These are phyloP conservation scores for Emberiza fucata DNA, from an alignment of 2,113 vertebrate species.

Conservation along the genomic window DNA sequence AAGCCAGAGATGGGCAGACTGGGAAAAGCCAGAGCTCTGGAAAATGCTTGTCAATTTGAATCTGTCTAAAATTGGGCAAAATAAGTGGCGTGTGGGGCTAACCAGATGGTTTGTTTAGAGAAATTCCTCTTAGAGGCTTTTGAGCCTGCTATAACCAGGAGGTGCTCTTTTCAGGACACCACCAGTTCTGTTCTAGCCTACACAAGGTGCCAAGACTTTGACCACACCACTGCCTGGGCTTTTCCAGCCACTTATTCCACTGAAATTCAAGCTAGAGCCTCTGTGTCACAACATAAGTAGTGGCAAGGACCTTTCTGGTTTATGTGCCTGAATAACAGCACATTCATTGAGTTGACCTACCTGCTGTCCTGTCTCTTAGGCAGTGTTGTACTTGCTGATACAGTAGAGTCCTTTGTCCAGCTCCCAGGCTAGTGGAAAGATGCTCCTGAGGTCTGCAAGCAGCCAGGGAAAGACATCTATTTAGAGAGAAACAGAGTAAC, in stretches of 20 bases:
- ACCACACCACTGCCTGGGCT: neutral
- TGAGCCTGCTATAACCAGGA: neutral
- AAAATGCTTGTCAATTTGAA: neutral
- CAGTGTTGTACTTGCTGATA: neutral
- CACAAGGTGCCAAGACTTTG: neutral
- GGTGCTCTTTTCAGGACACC: neutral
- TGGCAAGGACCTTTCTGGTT: neutral
- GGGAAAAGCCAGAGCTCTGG: constrained; percentile 18
- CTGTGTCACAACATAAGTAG: neutral
- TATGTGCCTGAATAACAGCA: neutral
- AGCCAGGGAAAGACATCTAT: neutral
- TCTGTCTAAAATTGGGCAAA: neutral
- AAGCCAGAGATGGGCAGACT: neutral
- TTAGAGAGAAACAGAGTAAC: neutral
- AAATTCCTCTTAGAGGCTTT: neutral
- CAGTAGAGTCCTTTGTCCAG: neutral
- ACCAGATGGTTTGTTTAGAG: neutral
- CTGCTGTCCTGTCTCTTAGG: neutral
- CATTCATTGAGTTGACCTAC: neutral
- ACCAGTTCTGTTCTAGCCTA: neutral
- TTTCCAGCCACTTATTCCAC: neutral
- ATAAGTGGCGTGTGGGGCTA: neutral
- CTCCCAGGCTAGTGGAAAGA: neutral
- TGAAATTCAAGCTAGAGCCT: neutral
- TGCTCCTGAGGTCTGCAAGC: neutral